Evolutionary conservation across 2,113 vertebrate species (phyloP), one percentile per base, ranked within the genome.

Genomic region (Calypte anna): DNA sequence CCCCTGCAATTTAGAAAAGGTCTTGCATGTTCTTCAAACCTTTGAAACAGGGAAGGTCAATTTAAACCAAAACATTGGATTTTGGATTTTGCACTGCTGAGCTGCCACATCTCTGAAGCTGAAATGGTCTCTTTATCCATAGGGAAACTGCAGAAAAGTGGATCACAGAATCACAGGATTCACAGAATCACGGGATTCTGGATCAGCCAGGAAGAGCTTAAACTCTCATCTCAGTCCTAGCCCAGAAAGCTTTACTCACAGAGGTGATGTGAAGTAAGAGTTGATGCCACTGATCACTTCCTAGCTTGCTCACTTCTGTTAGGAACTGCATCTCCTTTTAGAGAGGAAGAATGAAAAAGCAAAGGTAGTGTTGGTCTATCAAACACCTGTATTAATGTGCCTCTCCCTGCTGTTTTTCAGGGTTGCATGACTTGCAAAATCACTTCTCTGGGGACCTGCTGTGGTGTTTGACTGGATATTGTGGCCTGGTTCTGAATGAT

Each of bases 401-500:
- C 64, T 14, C 55, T 62, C 84, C 38, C 31, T 86, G 77, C 57
- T 96, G 44, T 94, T 75, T 92, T 91, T 40, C 81, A 98, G 98
- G 96, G 7, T 86, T 91, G 94, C 69, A 96, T 93, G 82, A 69
- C 90, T 31, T 67, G 79, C 44, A 31, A 48, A 38, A 24, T 24
- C 11, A 5, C 25, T 24, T 25, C 15, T 27, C 3, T 74, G 86
- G 55, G 81, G 30, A 43, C 61, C 91, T 88, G 72, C 76, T 8
- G 57, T 36, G 48, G 6, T 75, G 33, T 31, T 17, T 58, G 73
- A 27, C 44, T 40, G 72, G 88, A 58, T 62, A 20, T 84, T 44
- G 79, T 80, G 59, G 59, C 89, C 54, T 59, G 68, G 23, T 98
- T 92, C 97, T 98, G 98, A 98, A 99, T 98, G 98, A 99, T 99